Base-by-base conservation (phyloP, 1,140 invertebrate species). In the Lasaia peninsularis region DNA sequence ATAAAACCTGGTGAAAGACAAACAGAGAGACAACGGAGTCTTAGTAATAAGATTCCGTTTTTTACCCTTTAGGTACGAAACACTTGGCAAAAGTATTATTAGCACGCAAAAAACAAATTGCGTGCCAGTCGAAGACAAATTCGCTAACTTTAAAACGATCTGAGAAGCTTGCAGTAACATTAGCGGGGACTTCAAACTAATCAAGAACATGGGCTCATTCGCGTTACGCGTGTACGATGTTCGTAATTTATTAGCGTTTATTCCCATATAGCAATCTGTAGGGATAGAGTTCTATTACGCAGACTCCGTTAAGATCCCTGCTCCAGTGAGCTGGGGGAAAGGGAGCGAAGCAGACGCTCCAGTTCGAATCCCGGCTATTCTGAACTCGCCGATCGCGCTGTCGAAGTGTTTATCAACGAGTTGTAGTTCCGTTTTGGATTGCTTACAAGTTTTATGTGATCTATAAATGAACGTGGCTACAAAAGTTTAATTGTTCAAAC, bases 181-280 rank as follows among this genome's bases (percentile, higher is more conserved):
- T 78, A 84, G 79, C 77, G 80, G 79, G 63, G 69, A 80, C 83
- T 85, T 88, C 78, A 85, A 86, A 86, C 82, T 79, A 86, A 86
- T 88, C 85, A 86, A 79, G 77, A 83, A 75, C 75, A 78, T 65
- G 66, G 71, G 65, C 65, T 71, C 71, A 73, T 80, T 73, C 75
- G 74, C 71, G 67, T 76, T 74, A 80, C 76, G 75, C 81, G 75
- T 78, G 80, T 84, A 81, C 78, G 68, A 74, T 75, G 80, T 80
- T 72, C 72, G 81, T 88, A 88, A 88, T 88, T 86, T 88, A 88
- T 86, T 84, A 88, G 77, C 80, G 78, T 78, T 88, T 86, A 88
- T 88, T 85, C 85, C 77, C 80, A 82, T 83, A 86, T 72, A 86
- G 76, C 83, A 86, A 86, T 88, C 80, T 88, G 83, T 84, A 84